Evolutionary conservation across 2,797 vertebrate species (phyloP).

Genomic region (Salmo trutta): DNA sequence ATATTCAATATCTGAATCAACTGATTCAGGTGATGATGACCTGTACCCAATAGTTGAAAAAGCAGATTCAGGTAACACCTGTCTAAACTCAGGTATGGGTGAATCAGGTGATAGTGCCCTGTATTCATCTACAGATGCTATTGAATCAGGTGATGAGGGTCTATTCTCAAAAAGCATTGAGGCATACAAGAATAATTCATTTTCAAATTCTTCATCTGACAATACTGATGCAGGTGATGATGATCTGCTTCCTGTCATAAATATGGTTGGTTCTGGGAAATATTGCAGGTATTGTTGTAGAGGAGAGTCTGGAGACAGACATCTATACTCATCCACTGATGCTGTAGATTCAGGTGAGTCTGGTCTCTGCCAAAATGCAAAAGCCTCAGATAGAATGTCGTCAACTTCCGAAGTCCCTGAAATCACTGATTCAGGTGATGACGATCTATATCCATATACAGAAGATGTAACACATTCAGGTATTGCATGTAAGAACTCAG

Average conservation of each 20-base stretch:
- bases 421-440: conserved; percentile 6
- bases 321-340: conserved; percentile 49
- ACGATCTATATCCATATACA: neutral
- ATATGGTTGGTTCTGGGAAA: neutral
- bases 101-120: conserved; percentile 49
- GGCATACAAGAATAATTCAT: neutral
- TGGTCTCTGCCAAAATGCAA: no score
- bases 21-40: conserved; percentile 10
- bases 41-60: neutral
- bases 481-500: no score
- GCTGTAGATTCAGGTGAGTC: conserved; percentile 27
- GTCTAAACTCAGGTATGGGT: conserved; percentile 45
- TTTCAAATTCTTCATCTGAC: conserved; percentile 27
- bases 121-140: conserved; percentile 11
- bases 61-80: neutral
- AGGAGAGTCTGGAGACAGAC: conserved; percentile 69
- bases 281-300: conserved; percentile 55
- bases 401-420: no score
- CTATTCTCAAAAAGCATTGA: conserved; percentile 32
- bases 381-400: no score
- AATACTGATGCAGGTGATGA: conserved; percentile 17
- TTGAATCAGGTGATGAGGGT: conserved; percentile 53
- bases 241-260: conserved; percentile 21
- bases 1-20: neutral
- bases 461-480: no score